Percentiles rank a stretch among this genome's conserved stretches.
Conservation (phyloP, 2,888 invertebrate genomes). For the Meliscaeva auricollis region DNA sequence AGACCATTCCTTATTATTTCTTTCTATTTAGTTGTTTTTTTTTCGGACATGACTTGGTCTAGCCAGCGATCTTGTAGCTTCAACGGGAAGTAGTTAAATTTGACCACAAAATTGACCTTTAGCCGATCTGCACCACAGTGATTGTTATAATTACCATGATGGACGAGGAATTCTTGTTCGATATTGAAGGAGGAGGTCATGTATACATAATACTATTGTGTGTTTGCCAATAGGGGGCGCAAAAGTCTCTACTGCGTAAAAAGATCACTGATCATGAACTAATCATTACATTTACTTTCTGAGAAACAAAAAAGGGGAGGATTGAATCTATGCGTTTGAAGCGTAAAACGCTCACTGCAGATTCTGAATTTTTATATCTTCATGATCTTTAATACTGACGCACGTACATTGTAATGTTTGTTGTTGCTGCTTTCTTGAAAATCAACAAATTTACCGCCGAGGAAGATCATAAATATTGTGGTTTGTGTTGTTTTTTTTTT, state of each 20-base stretch:
- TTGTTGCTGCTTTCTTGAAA: conserved; percentile 2
- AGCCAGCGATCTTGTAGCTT: conserved; percentile 34
- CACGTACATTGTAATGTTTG: not conserved
- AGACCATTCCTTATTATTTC: conserved; percentile 39
- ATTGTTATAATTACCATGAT: conserved; percentile 53
- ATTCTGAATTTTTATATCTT: conserved; percentile 35
- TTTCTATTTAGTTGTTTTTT: conserved; percentile 5
- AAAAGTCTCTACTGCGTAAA: conserved; percentile 35
- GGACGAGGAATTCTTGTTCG: conserved; percentile 40
- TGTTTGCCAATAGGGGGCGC: conserved; percentile 9
- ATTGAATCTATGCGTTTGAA: conserved; percentile 10
- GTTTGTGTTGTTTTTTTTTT: conserved; percentile 8
- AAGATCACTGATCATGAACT: conserved; percentile 58
- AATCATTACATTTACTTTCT: conserved; percentile 17
- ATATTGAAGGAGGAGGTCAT: conserved; percentile 39
- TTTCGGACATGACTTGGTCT: conserved; percentile 50
- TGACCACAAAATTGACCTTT: conserved; percentile 72
- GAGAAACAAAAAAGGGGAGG: not conserved
- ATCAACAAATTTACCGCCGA: conserved; percentile 60
- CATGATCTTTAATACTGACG: conserved; percentile 34
- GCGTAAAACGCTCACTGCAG: conserved; percentile 11
- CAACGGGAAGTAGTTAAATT: conserved; percentile 70
- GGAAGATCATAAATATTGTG: conserved; percentile 66
- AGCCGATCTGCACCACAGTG: conserved; percentile 47
- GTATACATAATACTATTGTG: not conserved